phyloP scores from a whole-genome alignment of 2,888 invertebrate species.

The Pollenia angustigena region DNA sequence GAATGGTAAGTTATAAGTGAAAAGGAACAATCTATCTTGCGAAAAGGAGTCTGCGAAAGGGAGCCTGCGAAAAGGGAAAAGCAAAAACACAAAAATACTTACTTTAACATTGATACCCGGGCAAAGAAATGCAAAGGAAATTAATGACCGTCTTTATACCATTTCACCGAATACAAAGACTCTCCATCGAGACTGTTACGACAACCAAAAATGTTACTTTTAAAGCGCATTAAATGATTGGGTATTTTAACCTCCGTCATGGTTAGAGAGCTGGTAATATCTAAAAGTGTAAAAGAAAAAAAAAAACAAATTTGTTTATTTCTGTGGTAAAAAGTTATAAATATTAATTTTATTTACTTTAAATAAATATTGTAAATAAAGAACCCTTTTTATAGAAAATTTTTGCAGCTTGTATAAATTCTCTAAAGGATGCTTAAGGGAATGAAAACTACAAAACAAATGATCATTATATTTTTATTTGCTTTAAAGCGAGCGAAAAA shows the following conservation, averaged over 20 bases:
- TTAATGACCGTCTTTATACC: constrained; percentile 97
- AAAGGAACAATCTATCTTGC: no score
- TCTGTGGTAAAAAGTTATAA: background rate
- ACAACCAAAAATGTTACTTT: constrained; percentile 91
- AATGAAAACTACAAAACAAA: constrained; percentile 19
- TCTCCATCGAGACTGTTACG: constrained; percentile 93
- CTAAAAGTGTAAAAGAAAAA: constrained; percentile 78
- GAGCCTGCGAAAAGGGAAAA: no score
- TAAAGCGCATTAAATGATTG: constrained; percentile 91
- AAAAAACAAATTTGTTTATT: constrained; percentile 20
- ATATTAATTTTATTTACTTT: background rate
- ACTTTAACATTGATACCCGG: no score
- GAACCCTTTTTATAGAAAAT: background rate
- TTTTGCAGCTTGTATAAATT: no score
- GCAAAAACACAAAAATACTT: no score
- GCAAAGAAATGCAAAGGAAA: no score
- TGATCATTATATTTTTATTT: constrained; percentile 23
- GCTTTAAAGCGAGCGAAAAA: constrained; percentile 3
- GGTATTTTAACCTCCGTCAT: constrained; percentile 92
- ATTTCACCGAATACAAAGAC: constrained; percentile 94
- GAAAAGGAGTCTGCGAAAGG: no score
- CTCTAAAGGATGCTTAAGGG: background rate
- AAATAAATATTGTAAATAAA: constrained; percentile 45
- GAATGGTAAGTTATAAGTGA: no score
- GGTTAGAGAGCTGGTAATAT: constrained; percentile 87